phyloP scores from a whole-genome alignment of 2,797 vertebrate species.

The Mormyrops boulengeri region DNA sequence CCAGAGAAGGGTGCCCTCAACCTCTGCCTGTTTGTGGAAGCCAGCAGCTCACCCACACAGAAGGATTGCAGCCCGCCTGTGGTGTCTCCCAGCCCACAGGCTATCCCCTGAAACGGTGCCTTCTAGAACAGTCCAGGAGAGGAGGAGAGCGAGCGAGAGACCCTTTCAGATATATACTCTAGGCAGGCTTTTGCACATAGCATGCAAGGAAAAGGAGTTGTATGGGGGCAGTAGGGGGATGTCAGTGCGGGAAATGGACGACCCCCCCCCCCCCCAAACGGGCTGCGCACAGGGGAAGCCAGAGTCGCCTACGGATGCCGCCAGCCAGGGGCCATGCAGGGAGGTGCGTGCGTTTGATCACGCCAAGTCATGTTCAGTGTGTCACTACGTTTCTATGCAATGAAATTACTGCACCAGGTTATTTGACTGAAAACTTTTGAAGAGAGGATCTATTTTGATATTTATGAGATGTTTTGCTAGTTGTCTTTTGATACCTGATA shows the following conservation, averaged over 20 bases:
- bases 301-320: not conserved
- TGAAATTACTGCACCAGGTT: constrained; percentile 60
- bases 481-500: constrained; percentile 77
- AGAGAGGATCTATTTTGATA: constrained; percentile 82
- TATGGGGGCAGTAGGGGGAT: not conserved
- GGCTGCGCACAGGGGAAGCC: not conserved
- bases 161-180: constrained; percentile 24
- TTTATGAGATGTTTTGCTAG: constrained; percentile 76
- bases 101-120: constrained; percentile 53
- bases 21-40: constrained; percentile 32
- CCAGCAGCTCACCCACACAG: not conserved
- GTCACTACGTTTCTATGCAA: constrained; percentile 94
- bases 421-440: constrained; percentile 64
- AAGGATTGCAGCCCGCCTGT: constrained; percentile 40
- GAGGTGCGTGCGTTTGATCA: not conserved
- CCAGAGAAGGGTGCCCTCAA: constrained; percentile 34
- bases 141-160: not conserved
- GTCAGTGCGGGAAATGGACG: not conserved
- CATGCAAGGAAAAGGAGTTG: constrained; percentile 42
- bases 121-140: constrained; percentile 38
- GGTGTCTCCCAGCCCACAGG: constrained; percentile 43
- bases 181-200: constrained; percentile 57
- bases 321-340: not conserved
- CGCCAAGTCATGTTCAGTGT: constrained; percentile 25
- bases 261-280: not conserved